Base-by-base conservation (phyloP, 2,797 vertebrate species). In the Aulostomus chinensis region DNA sequence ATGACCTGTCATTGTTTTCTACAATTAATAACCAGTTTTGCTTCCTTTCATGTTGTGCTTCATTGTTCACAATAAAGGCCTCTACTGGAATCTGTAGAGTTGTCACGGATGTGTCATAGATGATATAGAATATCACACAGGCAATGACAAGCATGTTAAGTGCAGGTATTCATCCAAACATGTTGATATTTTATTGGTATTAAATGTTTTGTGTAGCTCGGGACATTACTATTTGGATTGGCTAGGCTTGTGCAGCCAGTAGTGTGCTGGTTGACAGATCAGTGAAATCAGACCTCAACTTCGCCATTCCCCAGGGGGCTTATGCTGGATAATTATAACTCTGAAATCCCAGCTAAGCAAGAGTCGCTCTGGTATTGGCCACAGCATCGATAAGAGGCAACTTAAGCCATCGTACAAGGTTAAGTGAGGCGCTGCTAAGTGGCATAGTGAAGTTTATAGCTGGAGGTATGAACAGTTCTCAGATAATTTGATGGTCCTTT, bases 241-340 rank as follows among this genome's bases (percentile, higher is more conserved):
- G 59, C 32, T 8, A 8, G 45, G 26, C 29, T 42, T 25, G 15
- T 45, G 45, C 38, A 29, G 39, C 35, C 32, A 49, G 66, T 43
- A 18, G 22, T 42, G 38, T 52, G 40, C 30, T 68, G 43, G 62
- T 61, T 56, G 78, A 82, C 66, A 68, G 53, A 72, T 80, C 57
- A 76, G 84, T 90, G 81, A 86, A 91, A 89, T 73, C 40, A 72
- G 89, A 91, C 66, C 86, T 78, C 63, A 46, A 55, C 53, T 62
- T 79, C 80, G 80, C 65, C 68, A 82, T 89, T 87, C 73, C 62
- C 61, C 16, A 10, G 67, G 63, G 68, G 62, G 78, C 78, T 87
- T 81, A 79, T 74, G 50, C 35, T 3, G 63, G 85, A 85, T 88
- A 91, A 87, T 89, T 83, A 89, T 92, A 91, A 85, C 87, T 74